Percentiles rank a stretch among this genome's conserved stretches.
phyloP scores from a whole-genome alignment of 1,140 invertebrate genomes.

The Drosophila melanica region DNA sequence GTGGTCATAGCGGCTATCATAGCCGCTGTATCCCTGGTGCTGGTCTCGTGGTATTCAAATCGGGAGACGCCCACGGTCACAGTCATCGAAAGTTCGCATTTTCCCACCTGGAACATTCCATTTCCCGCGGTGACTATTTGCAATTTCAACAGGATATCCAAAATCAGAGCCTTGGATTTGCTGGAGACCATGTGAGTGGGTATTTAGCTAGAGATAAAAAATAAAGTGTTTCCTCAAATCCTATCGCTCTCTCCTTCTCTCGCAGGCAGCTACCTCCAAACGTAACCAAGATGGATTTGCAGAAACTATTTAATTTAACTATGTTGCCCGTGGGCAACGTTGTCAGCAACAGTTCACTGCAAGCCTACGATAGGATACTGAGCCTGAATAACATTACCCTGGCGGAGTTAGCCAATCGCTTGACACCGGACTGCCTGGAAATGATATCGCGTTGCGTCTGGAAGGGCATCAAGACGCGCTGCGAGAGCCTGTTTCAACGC shows the following conservation, averaged over 20 bases:
- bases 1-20: conserved; percentile 83
- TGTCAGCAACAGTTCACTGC: conserved; percentile 43
- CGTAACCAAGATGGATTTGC: conserved; percentile 49
- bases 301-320: conserved; percentile 66
- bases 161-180: conserved; percentile 52
- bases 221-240: too few species aligned
- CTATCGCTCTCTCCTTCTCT: not conserved
- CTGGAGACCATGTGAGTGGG: conserved; percentile 81
- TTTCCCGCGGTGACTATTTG: conserved; percentile 88
- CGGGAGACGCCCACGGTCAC: conserved; percentile 84
- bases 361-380: conserved; percentile 82
- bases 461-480: conserved; percentile 86
- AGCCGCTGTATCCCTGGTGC: conserved; percentile 83
- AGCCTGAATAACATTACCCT: conserved; percentile 81
- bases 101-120: conserved; percentile 89
- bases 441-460: conserved; percentile 87
- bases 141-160: conserved; percentile 86
- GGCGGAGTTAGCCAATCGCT: conserved; percentile 58
- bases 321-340: conserved; percentile 58
- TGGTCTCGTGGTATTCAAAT: conserved; percentile 84
- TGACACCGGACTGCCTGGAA: conserved; percentile 85
- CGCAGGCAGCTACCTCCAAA: conserved; percentile 64
- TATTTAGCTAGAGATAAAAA: not conserved
- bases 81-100: conserved; percentile 88
- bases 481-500: conserved; percentile 86